phyloP scores from a whole-genome alignment of 2,113 vertebrate species.

The Amblyornis subalaris region DNA sequence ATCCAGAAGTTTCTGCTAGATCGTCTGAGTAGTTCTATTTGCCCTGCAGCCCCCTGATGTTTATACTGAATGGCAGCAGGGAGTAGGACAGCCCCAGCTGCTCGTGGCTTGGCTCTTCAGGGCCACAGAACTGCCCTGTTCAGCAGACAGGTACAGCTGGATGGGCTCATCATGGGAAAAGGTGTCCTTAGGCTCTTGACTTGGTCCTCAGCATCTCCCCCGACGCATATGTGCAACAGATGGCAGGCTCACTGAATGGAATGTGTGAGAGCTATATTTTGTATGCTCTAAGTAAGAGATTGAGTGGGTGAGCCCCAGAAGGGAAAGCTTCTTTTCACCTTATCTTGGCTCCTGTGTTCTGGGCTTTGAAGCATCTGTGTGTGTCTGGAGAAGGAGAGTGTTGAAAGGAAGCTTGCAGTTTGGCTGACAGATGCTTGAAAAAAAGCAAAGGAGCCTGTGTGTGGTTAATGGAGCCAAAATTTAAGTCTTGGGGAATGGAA shows the following conservation, averaged over 20 bases:
- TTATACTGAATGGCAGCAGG: background rate
- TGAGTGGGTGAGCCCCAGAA: background rate
- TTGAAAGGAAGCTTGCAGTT: background rate
- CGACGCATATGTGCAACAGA: background rate
- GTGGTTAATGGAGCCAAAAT: background rate
- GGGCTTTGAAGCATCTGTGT: background rate
- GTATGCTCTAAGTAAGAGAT: background rate
- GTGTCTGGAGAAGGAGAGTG: background rate
- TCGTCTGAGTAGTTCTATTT: background rate
- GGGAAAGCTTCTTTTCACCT: background rate
- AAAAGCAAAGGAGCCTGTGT: background rate
- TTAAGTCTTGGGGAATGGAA: background rate
- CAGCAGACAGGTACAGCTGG: background rate
- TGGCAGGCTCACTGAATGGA: background rate
- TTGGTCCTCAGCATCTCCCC: background rate
- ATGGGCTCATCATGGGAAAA: background rate
- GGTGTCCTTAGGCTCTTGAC: background rate
- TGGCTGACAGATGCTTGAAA: background rate
- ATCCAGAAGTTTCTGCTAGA: background rate
- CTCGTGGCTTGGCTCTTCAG: fast-evolving
- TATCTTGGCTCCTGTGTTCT: background rate
- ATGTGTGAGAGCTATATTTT: background rate
- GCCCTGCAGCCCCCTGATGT: background rate
- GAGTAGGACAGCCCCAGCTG: background rate
- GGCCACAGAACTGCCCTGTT: background rate